Evolutionary conservation across 2,113 vertebrate genomes (phyloP).

Genomic region (Diglossa brunneiventris): DNA sequence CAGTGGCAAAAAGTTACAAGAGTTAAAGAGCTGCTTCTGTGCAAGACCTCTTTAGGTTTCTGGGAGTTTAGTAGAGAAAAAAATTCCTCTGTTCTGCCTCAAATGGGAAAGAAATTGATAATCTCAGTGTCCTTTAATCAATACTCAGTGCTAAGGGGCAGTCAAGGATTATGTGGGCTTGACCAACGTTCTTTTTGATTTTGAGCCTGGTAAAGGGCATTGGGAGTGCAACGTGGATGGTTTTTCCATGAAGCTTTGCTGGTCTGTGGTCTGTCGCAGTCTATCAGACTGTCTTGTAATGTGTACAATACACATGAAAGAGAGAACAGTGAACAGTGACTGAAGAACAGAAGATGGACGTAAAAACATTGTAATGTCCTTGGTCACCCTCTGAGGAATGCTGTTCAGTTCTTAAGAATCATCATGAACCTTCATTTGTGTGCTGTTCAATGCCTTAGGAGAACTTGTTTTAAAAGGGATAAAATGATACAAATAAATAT

Average conservation of each 20-base stretch:
- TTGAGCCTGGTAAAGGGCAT: neutral
- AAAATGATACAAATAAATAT: conserved; percentile 28
- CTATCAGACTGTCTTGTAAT: neutral
- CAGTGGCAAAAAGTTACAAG: neutral
- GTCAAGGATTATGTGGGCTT: neutral
- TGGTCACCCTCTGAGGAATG: neutral
- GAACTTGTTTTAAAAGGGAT: neutral
- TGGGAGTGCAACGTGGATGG: neutral
- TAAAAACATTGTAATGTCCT: neutral
- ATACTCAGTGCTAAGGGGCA: neutral
- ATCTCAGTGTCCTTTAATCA: neutral
- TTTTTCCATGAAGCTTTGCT: neutral
- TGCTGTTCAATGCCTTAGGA: neutral
- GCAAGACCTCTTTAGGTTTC: neutral
- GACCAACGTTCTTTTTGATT: neutral
- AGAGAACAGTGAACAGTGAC: conserved; percentile 8
- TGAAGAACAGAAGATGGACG: neutral
- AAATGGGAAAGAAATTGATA: neutral
- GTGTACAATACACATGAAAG: neutral
- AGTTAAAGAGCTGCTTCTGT: neutral
- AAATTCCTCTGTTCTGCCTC: neutral
- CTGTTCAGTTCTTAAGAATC: neutral
- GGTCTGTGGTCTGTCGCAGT: neutral
- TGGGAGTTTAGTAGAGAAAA: neutral
- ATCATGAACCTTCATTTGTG: neutral